These are phyloP conservation scores for Drosophila sordidapex DNA, from an alignment of 2,888 invertebrate genomes.

Conservation along the genomic window DNA sequence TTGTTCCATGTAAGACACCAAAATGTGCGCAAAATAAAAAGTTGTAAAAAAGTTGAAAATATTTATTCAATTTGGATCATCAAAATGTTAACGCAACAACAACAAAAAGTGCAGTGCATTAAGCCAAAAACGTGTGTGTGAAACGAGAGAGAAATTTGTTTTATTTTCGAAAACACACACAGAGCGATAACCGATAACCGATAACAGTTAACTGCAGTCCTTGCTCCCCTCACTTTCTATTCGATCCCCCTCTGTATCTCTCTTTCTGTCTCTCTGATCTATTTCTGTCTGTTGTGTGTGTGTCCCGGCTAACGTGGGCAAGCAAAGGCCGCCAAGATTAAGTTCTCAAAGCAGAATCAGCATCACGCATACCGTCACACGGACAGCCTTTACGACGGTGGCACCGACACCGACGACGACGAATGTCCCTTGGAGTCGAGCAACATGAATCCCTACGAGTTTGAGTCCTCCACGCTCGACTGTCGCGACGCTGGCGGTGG, in stretches of 20 bases:
- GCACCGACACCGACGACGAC: constrained; percentile 84
- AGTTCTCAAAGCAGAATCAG: constrained; percentile 83
- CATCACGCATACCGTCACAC: constrained; percentile 84
- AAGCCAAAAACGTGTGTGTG: constrained; percentile 12
- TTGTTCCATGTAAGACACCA: constrained; percentile 23
- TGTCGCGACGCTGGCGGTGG: constrained; percentile 84
- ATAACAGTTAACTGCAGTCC: constrained; percentile 5
- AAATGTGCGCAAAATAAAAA: constrained; percentile 39
- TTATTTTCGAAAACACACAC: neutral
- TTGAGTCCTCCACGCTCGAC: constrained; percentile 85
- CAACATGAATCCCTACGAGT: constrained; percentile 85
- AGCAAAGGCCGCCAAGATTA: constrained; percentile 83
- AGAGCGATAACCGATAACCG: neutral
- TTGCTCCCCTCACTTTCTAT: neutral
- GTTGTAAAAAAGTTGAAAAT: neutral
- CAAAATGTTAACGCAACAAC: constrained; percentile 28
- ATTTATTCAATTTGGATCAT: constrained; percentile 24
- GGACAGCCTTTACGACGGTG: constrained; percentile 84
- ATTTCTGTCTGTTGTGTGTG: constrained; percentile 48
- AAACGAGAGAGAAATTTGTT: constrained; percentile 2
- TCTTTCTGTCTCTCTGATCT: constrained; percentile 24
- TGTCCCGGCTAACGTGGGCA: constrained; percentile 60
- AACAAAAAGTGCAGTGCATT: constrained; percentile 36
- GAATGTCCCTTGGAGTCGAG: constrained; percentile 84
- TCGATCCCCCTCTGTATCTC: constrained; percentile 3